Percentiles rank a stretch among this genome's conserved stretches.
These are phyloP conservation scores for Chouioia cunea DNA, from an alignment of 2,888 invertebrate species.

Conservation along the genomic window DNA sequence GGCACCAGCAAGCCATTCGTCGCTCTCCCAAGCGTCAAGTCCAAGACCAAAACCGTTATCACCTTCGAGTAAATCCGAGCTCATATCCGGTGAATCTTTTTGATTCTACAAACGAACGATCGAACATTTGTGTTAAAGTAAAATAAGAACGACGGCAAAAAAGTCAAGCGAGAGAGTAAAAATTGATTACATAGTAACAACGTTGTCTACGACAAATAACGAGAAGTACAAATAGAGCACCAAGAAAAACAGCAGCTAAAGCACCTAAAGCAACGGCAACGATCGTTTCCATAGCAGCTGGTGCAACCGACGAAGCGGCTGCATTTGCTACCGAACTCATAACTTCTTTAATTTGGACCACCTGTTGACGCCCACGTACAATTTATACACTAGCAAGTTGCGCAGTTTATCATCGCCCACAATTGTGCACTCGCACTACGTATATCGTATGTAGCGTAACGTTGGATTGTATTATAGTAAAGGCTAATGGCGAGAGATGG, in stretches of 20 bases:
- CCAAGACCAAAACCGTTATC: slow-evolving; percentile 60
- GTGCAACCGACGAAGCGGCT: slow-evolving; percentile 52
- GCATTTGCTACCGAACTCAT: slow-evolving; percentile 58
- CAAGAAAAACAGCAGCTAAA: slow-evolving; percentile 77
- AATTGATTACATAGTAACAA: slow-evolving; percentile 62
- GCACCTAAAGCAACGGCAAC: slow-evolving; percentile 78
- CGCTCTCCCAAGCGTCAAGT: slow-evolving; percentile 63
- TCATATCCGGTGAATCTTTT: slow-evolving; percentile 63
- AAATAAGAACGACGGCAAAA: neutral
- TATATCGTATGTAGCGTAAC: too few species aligned
- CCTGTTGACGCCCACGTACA: slow-evolving; percentile 29
- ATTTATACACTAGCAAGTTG: too few species aligned
- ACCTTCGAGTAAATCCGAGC: slow-evolving; percentile 61
- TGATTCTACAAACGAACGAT: slow-evolving; percentile 54
- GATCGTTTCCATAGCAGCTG: slow-evolving; percentile 75
- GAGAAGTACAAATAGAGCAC: slow-evolving; percentile 76
- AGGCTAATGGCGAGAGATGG: neutral
- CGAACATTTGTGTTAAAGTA: neutral
- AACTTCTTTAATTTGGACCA: neutral
- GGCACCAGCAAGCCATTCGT: slow-evolving; percentile 64
- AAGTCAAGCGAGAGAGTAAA: slow-evolving; percentile 17
- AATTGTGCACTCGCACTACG: too few species aligned
- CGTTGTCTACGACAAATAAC: slow-evolving; percentile 75
- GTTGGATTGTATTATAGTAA: neutral
- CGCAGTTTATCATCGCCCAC: too few species aligned